phyloP scores from a whole-genome alignment of 2,113 vertebrate genomes.

The Pseudorhombus dupliciocellatus region DNA sequence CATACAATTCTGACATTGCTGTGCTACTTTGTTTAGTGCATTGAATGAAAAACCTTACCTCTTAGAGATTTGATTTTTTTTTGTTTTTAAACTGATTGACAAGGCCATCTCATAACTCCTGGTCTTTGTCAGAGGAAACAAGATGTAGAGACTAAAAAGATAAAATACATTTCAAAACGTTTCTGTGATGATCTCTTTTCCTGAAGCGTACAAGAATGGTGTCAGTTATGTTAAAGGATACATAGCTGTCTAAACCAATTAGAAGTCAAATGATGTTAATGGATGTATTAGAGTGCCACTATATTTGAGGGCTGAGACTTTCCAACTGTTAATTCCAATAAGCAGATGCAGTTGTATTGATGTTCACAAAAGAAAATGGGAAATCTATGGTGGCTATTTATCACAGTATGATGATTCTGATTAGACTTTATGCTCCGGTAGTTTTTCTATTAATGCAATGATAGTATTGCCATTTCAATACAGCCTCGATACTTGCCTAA shows the following conservation, averaged over 20 bases:
- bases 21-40: not conserved
- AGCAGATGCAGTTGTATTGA: not conserved
- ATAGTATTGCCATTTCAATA: conserved; percentile 42
- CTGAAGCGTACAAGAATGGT: no score
- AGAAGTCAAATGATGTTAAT: no score
- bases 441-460: conserved; percentile 44
- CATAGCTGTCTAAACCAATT: no score
- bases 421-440: conserved; percentile 59
- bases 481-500: conserved; percentile 26
- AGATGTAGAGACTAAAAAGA: not conserved
- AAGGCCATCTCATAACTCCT: not conserved
- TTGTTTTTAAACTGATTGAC: not conserved
- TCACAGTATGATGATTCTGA: conserved; percentile 51
- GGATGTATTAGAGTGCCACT: no score
- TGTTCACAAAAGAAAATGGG: conserved; percentile 43
- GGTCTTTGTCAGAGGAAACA: not conserved
- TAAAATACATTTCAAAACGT: no score
- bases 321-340: not conserved
- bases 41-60: no score
- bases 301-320: no score
- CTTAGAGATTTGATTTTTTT: no score
- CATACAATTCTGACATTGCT: not conserved
- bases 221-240: no score
- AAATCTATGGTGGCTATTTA: conserved; percentile 28
- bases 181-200: no score